A percentile compares a stretch with the other conserved stretches of the same genome.
phyloP scores from a whole-genome alignment of 1,140 invertebrate genomes.

The Drosophila bifasciata region DNA sequence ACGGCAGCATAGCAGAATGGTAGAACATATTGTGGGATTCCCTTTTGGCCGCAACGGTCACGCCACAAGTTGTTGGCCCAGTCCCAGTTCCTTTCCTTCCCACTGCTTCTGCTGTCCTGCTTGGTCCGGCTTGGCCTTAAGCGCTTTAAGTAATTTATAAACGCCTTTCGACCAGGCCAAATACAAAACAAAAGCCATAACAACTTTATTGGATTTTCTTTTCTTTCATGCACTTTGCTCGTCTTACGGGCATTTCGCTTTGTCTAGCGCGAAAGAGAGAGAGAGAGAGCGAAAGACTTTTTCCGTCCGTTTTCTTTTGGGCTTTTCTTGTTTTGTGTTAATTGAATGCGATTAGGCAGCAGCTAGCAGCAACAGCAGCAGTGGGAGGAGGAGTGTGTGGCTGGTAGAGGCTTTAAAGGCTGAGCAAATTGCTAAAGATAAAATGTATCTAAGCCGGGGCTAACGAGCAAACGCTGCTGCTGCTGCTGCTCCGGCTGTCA shows the following conservation, averaged over 20 bases:
- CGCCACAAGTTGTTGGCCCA: conserved; percentile 70
- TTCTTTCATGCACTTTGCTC: conserved; percentile 33
- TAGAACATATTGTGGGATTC: conserved; percentile 61
- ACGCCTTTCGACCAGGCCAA: conserved; percentile 60
- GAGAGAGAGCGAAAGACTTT: background rate
- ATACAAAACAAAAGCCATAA: conserved; percentile 58
- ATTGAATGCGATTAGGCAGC: conserved; percentile 72
- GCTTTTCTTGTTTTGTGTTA: conserved; percentile 62
- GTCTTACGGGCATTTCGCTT: conserved; percentile 14
- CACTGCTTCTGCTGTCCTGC: conserved; percentile 17
- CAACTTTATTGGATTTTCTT: conserved; percentile 74
- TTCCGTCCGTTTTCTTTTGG: conserved; percentile 20
- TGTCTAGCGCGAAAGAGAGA: background rate
- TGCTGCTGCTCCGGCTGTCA: conserved; percentile 24
- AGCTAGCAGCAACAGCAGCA: conserved; percentile 8
- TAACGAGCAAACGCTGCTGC: conserved; percentile 30
- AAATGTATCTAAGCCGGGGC: conserved; percentile 42
- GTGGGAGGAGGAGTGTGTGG: background rate
- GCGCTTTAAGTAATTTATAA: conserved; percentile 82
- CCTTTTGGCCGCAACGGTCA: conserved; percentile 38
- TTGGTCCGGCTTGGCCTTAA: conserved; percentile 64
- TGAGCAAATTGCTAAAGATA: conserved; percentile 42
- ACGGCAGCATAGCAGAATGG: conserved; percentile 16
- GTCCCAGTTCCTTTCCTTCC: conserved; percentile 1
- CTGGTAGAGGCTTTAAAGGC: conserved; percentile 4